These are phyloP conservation scores for Silurus asotus DNA, from an alignment of 2,113 vertebrate species.

Conservation along the genomic window DNA sequence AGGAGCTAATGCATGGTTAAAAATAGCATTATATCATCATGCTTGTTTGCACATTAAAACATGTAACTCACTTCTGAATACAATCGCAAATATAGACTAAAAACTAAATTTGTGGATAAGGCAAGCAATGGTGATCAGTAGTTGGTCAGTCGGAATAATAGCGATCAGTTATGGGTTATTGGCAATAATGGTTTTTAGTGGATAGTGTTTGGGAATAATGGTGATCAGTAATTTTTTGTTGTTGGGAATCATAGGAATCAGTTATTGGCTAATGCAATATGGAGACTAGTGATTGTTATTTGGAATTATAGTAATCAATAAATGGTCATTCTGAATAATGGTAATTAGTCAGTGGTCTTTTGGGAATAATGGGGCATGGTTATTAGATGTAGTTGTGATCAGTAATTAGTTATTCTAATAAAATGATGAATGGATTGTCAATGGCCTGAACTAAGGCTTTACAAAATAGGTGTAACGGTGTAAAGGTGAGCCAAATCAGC, in stretches of 20 bases:
- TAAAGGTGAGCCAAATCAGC: not conserved
- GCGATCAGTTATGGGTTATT: too few species aligned
- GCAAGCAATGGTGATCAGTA: not conserved
- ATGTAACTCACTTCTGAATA: not conserved
- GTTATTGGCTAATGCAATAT: not conserved
- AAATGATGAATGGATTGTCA: not conserved
- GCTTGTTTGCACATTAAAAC: not conserved
- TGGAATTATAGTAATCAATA: not conserved
- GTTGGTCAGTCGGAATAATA: not conserved
- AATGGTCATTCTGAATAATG: not conserved
- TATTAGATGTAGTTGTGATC: not conserved
- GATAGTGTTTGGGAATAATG: not conserved
- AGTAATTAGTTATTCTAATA: not conserved
- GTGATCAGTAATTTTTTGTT: not conserved
- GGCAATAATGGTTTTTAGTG: too few species aligned
- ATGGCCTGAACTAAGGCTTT: not conserved
- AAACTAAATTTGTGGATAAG: not conserved
- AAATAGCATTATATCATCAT: not conserved
- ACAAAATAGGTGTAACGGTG: not conserved
- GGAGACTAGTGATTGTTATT: not conserved
- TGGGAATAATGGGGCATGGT: not conserved
- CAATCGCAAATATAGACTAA: not conserved
- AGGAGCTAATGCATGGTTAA: not conserved
- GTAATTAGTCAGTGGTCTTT: not conserved
- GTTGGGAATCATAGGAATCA: not conserved